A percentile compares a stretch with the other conserved stretches of the same genome.
phyloP scores from a whole-genome alignment of 2,888 invertebrate genomes.

The Agonopterix arenella region DNA sequence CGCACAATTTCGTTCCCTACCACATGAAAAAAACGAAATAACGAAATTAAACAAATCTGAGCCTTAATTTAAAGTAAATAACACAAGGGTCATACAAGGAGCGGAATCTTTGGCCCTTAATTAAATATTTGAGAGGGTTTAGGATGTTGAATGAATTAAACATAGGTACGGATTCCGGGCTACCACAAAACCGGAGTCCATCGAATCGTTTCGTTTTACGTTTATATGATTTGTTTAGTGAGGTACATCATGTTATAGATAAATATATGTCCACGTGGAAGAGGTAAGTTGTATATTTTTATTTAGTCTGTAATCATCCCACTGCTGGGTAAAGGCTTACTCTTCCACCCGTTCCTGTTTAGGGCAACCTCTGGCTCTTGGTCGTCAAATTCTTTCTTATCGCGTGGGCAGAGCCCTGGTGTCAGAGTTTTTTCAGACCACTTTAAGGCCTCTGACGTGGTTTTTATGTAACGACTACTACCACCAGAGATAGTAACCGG shows the following conservation, averaged over 20 bases:
- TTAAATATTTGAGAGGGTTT: constrained; percentile 55
- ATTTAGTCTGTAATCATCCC: background rate
- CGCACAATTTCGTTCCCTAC: background rate
- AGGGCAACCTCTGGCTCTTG: no score
- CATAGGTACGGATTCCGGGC: constrained; percentile 29
- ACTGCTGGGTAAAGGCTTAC: no score
- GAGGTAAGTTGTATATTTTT: background rate
- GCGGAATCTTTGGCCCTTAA: constrained; percentile 36
- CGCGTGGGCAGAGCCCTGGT: no score
- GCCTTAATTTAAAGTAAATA: constrained; percentile 17
- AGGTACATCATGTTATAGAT: background rate
- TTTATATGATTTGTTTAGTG: constrained; percentile 6
- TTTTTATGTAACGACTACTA: no score
- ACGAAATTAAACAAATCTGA: constrained; percentile 18
- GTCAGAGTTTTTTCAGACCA: no score
- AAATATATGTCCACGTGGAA: background rate
- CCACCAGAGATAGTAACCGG: no score
- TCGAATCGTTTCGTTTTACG: constrained; percentile 11
- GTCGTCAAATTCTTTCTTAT: no score
- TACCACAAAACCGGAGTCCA: constrained; percentile 9
- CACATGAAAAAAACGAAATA: background rate
- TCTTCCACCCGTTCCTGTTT: no score
- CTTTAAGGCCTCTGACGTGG: no score
- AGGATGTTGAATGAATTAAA: constrained; percentile 48
- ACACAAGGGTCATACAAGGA: constrained; percentile 17